Evolutionary conservation across 2,888 invertebrate species (phyloP).

Genomic region (Diloba caeruleocephala): DNA sequence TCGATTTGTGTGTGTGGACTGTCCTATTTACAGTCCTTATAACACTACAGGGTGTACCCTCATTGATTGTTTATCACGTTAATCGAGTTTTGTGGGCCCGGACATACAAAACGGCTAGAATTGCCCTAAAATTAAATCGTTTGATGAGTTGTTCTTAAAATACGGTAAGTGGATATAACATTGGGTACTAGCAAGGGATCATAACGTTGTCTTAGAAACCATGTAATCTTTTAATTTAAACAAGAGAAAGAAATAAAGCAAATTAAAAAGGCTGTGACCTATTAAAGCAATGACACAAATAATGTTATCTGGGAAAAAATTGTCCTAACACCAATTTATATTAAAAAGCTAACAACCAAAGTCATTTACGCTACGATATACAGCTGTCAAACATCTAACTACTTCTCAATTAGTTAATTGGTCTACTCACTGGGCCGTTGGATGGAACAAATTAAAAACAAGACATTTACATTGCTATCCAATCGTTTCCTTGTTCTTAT

Average conservation of each 20-base stretch:
- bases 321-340: no score
- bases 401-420: constrained; percentile 37
- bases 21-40: no score
- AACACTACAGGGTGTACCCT: no score
- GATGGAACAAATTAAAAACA: constrained; percentile 18
- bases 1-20: no score
- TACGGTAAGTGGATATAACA: constrained; percentile 9
- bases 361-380: background rate
- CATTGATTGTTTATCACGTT: no score
- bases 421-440: constrained; percentile 15
- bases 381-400: constrained; percentile 8
- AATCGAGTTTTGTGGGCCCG: background rate
- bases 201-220: background rate
- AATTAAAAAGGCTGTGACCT: no score
- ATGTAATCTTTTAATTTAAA: background rate
- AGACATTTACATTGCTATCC: constrained; percentile 1
- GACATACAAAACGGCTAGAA: constrained; percentile 12
- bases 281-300: background rate
- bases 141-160: constrained; percentile 1
- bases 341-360: no score
- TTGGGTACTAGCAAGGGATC: background rate
- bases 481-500: constrained; percentile 4
- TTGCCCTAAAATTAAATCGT: constrained; percentile 2
- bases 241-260: no score
- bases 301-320: background rate